phyloP scores from a whole-genome alignment of 2,888 invertebrate species.

The Synergus itoensis region DNA sequence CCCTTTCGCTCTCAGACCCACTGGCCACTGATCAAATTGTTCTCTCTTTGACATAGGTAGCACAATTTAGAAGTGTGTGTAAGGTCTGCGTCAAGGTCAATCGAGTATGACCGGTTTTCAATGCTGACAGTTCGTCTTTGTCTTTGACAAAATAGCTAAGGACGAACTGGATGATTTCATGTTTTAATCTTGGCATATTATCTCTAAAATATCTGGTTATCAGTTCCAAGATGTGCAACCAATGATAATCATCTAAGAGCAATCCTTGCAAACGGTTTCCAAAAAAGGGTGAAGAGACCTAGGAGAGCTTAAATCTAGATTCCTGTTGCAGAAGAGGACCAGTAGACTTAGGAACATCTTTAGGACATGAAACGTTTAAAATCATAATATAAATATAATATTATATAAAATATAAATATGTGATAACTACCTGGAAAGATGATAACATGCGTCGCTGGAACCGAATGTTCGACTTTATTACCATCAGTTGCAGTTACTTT shows the following conservation, averaged over 20 bases:
- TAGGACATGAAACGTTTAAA: not conserved
- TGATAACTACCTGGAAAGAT: conserved; percentile 22
- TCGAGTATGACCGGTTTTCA: not conserved
- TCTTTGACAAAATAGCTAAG: not conserved
- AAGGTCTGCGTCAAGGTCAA: conserved; percentile 7
- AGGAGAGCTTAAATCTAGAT: too few species aligned
- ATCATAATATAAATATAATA: too few species aligned
- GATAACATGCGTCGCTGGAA: not conserved
- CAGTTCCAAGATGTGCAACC: too few species aligned
- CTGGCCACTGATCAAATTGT: conserved; percentile 2
- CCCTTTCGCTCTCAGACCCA: not conserved
- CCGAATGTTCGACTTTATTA: conserved; percentile 39
- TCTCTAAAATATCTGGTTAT: too few species aligned
- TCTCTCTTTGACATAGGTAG: not conserved
- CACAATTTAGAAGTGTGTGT: not conserved
- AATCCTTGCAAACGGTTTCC: too few species aligned
- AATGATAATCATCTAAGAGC: too few species aligned
- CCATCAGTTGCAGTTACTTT: conserved; percentile 61
- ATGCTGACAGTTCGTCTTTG: conserved; percentile 7
- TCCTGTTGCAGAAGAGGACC: too few species aligned
- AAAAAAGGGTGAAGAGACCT: too few species aligned
- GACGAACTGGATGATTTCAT: not conserved
- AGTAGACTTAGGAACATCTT: too few species aligned
- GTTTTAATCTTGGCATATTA: too few species aligned
- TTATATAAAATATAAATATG: not conserved